Evolutionary conservation across 2,888 invertebrate genomes (phyloP), one percentile per base, ranked within the genome.

Genomic region (Mystacides longicornis): DNA sequence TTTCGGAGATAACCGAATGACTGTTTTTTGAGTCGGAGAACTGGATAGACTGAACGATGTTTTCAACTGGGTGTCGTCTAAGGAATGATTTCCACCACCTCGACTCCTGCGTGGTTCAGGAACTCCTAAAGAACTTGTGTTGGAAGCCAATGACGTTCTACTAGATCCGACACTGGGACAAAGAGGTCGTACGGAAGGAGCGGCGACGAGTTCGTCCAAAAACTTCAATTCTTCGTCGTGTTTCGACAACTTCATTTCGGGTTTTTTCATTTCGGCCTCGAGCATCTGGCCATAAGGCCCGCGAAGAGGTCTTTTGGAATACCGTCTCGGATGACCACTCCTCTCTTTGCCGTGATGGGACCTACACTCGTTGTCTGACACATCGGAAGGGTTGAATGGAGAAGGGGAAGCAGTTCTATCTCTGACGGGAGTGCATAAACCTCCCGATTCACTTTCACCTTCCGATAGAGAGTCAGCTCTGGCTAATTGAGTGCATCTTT

Each of bases 281-380:
- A 88, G 70, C 87, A 88, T 87, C 68, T 87, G 87, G 0, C 87
- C 87, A 64, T 87, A 87, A 0, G 88, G 88, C 1, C 88, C 87
- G 16, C 88, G 77, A 5, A 87, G 70, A 0, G 87, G 87, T 20
- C 87, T 75, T 66, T 87, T 92, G 19, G 87, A 86, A 64, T 85
- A 89, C 31, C 88, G 80, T 64, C 81, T 74, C 7, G 80, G 77
- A 62, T 78, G 80, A 58, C 79, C 80, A 18, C 76, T 69, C 63
- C 70, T 75, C 42, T 68, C 75, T 63, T 76, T 72, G 37, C 77
- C 70, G 4, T 68, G 60, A 50, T 70, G 66, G 51, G 69, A 68
- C 64, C 58, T 51, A 4, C 56, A 58, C 56, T 81, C 80, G 62
- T 75, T 75, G 63, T 81, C 81, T 14, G 81, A 81, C 52, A 81